Evolutionary conservation across 2,113 vertebrate genomes (phyloP).

Genomic region (Pluvialis apricaria): DNA sequence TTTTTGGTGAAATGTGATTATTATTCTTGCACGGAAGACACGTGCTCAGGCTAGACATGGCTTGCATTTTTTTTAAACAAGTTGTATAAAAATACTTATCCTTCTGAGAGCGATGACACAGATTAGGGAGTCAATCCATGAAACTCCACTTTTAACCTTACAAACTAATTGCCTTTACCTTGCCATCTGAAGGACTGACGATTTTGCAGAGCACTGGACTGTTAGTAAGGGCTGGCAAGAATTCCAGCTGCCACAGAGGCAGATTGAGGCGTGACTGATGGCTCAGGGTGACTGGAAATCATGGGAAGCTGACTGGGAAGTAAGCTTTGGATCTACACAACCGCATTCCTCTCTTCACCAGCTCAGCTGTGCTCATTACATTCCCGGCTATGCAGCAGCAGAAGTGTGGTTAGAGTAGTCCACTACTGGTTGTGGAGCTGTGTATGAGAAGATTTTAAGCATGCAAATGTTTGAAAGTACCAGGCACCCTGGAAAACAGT

Average conservation of each 20-base stretch:
- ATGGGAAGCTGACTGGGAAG: background rate
- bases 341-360: background rate
- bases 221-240: background rate
- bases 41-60: background rate
- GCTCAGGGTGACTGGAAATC: background rate
- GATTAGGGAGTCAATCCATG: background rate
- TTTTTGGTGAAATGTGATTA: slow-evolving; percentile 64
- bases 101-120: background rate
- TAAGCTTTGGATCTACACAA: background rate
- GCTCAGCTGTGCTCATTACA: background rate
- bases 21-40: slow-evolving; percentile 9
- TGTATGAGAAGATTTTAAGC: background rate
- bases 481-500: background rate
- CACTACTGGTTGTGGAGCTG: background rate
- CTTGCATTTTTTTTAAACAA: slow-evolving; percentile 5
- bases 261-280: background rate
- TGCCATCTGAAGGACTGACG: background rate
- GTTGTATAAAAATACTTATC: background rate
- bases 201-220: background rate
- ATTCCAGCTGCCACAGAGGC: background rate
- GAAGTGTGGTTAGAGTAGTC: background rate
- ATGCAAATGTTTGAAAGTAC: background rate
- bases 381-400: background rate
- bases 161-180: background rate
- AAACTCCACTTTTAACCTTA: background rate